A percentile compares a stretch with the other conserved stretches of the same genome.
These are phyloP conservation scores for Porites cylindrica DNA, from an alignment of 92 coral and sea anemone species.

Conservation along the genomic window DNA sequence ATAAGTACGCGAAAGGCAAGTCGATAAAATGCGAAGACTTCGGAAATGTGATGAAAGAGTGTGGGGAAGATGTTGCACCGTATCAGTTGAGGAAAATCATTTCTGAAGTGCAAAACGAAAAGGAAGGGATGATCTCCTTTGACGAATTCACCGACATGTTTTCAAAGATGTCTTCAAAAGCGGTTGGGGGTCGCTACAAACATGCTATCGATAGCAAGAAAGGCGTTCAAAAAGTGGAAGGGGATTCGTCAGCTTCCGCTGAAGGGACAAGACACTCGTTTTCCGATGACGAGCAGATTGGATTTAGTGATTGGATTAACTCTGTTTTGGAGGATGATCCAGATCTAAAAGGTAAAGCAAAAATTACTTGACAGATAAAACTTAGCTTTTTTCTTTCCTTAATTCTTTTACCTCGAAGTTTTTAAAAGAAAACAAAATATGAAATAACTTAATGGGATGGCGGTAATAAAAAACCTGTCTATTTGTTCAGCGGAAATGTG, in stretches of 20 bases:
- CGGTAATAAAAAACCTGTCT: too few relatives aligned
- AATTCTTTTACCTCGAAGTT: not conserved
- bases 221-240: constrained; percentile 78
- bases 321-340: constrained; percentile 86
- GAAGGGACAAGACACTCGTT: constrained; percentile 95
- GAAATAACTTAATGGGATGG: too few relatives aligned
- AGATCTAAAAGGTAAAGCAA: constrained; percentile 73
- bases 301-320: constrained; percentile 95
- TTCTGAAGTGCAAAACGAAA: constrained; percentile 73
- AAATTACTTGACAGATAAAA: not conserved
- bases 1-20: constrained; percentile 78
- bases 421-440: too few relatives aligned
- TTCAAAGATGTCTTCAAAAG: constrained; percentile 78
- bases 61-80: constrained; percentile 90
- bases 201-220: constrained; percentile 81
- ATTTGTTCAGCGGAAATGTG: too few relatives aligned
- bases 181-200: constrained; percentile 87
- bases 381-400: not conserved
- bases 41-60: constrained; percentile 85
- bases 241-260: constrained; percentile 80
- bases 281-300: constrained; percentile 90
- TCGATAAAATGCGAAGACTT: constrained; percentile 71
- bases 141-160: constrained; percentile 83
- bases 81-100: constrained; percentile 83
- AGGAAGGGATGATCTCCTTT: constrained; percentile 76